These are phyloP conservation scores for Autographa pulchrina DNA, from an alignment of 2,888 invertebrate species.

Conservation along the genomic window DNA sequence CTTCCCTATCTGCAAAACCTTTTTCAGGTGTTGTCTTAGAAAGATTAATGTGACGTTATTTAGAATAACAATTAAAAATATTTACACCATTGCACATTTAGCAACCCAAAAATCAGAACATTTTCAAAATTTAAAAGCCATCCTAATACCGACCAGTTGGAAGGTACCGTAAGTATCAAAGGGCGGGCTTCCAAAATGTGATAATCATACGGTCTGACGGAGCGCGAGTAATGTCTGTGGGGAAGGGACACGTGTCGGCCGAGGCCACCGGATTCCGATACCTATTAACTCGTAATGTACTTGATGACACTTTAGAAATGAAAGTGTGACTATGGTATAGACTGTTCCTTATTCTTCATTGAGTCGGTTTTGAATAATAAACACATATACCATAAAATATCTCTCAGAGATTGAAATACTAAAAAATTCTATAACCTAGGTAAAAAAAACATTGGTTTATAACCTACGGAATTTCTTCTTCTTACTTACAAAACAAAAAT, in stretches of 20 bases:
- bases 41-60: too few species aligned
- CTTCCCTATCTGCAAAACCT: too few species aligned
- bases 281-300: constrained; percentile 9
- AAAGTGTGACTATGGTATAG: neutral
- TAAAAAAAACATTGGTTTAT: too few species aligned
- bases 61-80: too few species aligned
- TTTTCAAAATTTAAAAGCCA: constrained; percentile 26
- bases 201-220: constrained; percentile 66
- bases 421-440: too few species aligned
- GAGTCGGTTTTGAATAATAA: too few species aligned
- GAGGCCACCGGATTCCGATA: constrained; percentile 10
- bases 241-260: constrained; percentile 12
- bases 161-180: constrained; percentile 26
- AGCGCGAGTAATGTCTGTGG: constrained; percentile 57
- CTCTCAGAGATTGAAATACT: too few species aligned
- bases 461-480: too few species aligned
- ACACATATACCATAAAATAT: too few species aligned
- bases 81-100: neutral
- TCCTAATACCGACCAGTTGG: constrained; percentile 26
- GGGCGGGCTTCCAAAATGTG: constrained; percentile 52
- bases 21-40: too few species aligned
- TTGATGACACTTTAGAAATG: neutral
- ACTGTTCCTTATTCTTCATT: too few species aligned
- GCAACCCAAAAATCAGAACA: neutral
- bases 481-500: too few species aligned